These are phyloP conservation scores for Xanthia togata DNA, from an alignment of 2,888 invertebrate genomes.

Conservation along the genomic window DNA sequence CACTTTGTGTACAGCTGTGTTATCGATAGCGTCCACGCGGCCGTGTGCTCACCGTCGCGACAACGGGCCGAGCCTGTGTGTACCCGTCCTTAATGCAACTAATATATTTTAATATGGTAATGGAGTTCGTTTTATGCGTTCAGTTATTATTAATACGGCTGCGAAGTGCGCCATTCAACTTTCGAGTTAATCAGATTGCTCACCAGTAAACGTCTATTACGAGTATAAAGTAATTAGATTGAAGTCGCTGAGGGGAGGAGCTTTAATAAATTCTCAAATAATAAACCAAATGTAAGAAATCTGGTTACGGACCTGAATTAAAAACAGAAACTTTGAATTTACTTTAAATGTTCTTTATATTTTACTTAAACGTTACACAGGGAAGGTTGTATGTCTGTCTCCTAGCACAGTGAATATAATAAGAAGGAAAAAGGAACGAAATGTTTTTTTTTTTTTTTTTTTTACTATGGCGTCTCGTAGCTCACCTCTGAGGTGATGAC, in stretches of 20 bases:
- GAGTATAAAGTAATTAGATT: conserved; percentile 17
- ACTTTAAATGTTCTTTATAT: no score
- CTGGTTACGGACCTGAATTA: no score
- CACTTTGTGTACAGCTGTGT: conserved; percentile 70
- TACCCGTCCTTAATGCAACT: conserved; percentile 39
- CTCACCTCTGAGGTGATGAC: no score
- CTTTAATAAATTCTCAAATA: not conserved
- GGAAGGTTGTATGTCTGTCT: no score
- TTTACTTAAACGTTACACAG: no score
- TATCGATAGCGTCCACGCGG: conserved; percentile 53
- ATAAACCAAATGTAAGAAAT: not conserved
- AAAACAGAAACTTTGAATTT: no score
- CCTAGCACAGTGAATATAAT: no score
- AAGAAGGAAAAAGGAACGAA: no score
- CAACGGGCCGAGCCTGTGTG: conserved; percentile 7
- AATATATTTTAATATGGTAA: conserved; percentile 53
- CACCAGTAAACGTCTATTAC: conserved; percentile 19
- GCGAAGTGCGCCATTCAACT: conserved; percentile 21
- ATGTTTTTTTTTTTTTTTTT: no score
- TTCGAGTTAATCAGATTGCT: conserved; percentile 19
- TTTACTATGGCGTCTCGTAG: no score
- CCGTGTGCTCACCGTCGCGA: conserved; percentile 20
- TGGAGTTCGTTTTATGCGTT: conserved; percentile 37
- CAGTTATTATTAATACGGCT: conserved; percentile 27
- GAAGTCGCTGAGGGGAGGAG: not conserved